Evolutionary conservation across 2,113 vertebrate genomes (phyloP), one percentile per base, ranked within the genome.

Genomic region (Myiozetetes cayanensis): DNA sequence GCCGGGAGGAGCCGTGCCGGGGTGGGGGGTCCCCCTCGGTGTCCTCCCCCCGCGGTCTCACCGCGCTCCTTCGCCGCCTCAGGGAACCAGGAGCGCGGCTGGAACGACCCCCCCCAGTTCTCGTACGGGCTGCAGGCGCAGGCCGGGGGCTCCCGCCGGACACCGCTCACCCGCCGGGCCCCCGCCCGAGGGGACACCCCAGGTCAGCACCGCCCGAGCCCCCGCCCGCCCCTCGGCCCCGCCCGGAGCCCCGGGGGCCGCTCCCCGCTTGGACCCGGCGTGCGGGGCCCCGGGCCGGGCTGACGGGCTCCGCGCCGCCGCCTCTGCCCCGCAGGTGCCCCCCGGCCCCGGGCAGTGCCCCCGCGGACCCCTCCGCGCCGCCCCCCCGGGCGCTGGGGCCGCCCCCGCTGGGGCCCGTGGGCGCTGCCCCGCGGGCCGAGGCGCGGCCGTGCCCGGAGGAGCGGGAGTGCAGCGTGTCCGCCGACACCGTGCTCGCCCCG

Each of bases 51-150:
- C 13, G 27, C 44, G 23, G 24, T 39, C 52, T 92, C 56, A 88
- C n/a, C 6, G 49, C 11, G 20, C 17, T 46, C 24, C 4, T 46
- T 65, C 23, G 18, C 65, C 20, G 50, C 46, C 10, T 30, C 68
- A 99, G 99, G 99, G 66, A 99, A 99, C 97, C 98, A 98, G 96
- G 98, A 99, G 70, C 97, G 98, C 4, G 99, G 99, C n/a, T 99
- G 99, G 99, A 99, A 99, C 65, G 99, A 99, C 94, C 99, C 99
- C 6, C 99, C 99, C 6, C 99, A 99, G 96, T 98, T 99, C 82
- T 99, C 99, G 0, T 99, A 99, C 5, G 98, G 98, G 71, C 97
- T 99, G 56, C 99, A 99, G 97, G 97, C 94, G 18, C 97, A 94
- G 82, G 93, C 97, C 20, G 91, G 96, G 4, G 98, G 97, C n/a